Base-by-base conservation (phyloP, 2,797 vertebrate species). In the Falco biarmicus region DNA sequence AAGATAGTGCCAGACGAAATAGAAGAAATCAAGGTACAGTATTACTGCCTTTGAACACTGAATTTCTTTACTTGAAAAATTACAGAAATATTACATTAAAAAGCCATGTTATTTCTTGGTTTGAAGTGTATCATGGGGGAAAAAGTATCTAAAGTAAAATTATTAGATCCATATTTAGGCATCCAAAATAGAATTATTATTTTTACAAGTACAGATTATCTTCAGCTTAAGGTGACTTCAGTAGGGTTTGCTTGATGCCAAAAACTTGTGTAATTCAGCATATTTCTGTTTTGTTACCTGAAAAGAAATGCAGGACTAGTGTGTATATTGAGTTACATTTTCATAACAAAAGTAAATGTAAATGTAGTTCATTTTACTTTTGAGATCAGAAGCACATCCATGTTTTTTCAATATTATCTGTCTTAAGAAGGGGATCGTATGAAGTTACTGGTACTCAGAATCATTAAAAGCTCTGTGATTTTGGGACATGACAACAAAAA, bases 1-100 rank as follows among this genome's bases (percentile, higher is more conserved):
- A 99, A 99, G 98, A 99, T 99, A 97, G 99, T 99, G 93, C 99
- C 99, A 76, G 99, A 99, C 21, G 99, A 99, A 98, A 99, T 99
- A 92, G 99, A 99, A 95, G 99, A 99, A 98, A 99, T 99, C 95
- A 99, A 99, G 99, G 99, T 99, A 98, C 92, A 96, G 97, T 98
- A 98, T 98, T 95, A 37, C 11, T 90, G 50, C 48, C 95, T 97
- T 97, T 96, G 88, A 96, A 41, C 59, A 84, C 39, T 47, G 59
- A 73, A 93, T 69, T 69, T 53, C 57, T 83, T 93, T 92, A 19
- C n/a, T 89, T 95, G 43, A 25, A 95, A 66, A 84, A 73, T 88
- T 68, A 21, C 29, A 75, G 31, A 54, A 80, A 29, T 53, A 28
- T 54, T 75, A 37, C 10, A 22, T 91, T 87, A 68, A 83, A 89